Evolutionary conservation across 1,140 invertebrate species (phyloP).

Genomic region (Aporrectodea caliginosa): DNA sequence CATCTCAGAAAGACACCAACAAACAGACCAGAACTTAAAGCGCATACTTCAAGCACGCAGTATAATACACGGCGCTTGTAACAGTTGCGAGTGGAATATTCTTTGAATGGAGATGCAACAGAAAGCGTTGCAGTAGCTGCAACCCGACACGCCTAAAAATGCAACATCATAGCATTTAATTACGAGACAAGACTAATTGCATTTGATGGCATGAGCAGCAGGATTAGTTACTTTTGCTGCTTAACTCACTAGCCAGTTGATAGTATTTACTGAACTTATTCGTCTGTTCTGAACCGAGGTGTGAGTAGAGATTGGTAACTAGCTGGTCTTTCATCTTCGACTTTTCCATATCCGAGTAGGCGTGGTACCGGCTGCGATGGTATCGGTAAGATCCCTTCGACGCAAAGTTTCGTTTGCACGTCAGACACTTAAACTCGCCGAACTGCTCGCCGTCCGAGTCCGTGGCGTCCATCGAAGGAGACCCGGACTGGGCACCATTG

Average conservation of each 20-base stretch:
- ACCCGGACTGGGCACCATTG: neutral
- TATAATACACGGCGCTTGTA: too few species aligned
- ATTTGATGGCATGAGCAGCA: too few species aligned
- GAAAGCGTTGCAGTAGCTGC: too few species aligned
- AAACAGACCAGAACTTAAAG: too few species aligned
- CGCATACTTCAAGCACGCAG: too few species aligned
- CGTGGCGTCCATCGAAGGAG: conserved; percentile 11
- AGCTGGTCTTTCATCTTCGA: neutral
- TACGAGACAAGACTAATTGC: too few species aligned
- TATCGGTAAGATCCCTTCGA: conserved; percentile 17
- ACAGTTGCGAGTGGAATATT: too few species aligned
- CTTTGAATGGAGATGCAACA: too few species aligned
- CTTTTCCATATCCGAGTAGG: neutral
- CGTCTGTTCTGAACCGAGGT: neutral
- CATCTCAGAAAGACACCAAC: too few species aligned
- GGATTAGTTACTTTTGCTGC: conserved; percentile 33
- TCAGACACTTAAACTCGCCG: conserved; percentile 4
- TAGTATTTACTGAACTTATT: conserved; percentile 33
- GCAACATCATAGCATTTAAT: too few species aligned
- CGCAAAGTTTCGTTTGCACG: conserved; percentile 17
- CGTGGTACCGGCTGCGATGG: conserved; percentile 15
- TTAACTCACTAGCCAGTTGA: conserved; percentile 35
- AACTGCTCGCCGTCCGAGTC: neutral
- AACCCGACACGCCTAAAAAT: too few species aligned
- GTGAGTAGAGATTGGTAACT: neutral